Conservation (phyloP, 2,888 invertebrate genomes). For the Phymatocera aterrima region DNA sequence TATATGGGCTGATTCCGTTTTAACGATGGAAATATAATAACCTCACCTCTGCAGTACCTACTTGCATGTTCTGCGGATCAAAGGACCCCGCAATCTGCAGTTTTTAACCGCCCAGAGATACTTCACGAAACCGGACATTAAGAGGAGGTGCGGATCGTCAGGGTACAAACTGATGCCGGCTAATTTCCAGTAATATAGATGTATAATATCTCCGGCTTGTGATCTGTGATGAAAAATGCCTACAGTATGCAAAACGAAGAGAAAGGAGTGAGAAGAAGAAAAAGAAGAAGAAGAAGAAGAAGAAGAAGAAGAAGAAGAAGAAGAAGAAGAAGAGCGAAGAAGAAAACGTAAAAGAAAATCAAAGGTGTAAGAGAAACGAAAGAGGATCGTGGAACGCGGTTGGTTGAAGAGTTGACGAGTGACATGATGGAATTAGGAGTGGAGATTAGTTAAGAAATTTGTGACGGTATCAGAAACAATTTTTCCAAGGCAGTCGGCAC, state of each 20-base stretch:
- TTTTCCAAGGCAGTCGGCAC: constrained; percentile 16
- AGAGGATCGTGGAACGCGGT: background rate
- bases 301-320: background rate
- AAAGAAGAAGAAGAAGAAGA: too few relatives aligned
- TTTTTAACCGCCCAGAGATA: constrained; percentile 3
- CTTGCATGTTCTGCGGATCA: constrained; percentile 17
- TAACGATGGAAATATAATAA: constrained; percentile 15
- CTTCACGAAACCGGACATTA: constrained; percentile 8
- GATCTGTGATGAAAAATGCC: too few relatives aligned
- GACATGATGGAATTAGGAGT: constrained; percentile 14
- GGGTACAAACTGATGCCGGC: background rate
- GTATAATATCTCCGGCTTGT: too few relatives aligned
- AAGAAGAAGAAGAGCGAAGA: too few relatives aligned
- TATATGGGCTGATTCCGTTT: background rate
- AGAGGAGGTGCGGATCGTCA: background rate
- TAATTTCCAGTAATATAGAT: background rate
- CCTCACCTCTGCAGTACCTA: too few relatives aligned
- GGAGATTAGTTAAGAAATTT: constrained; percentile 1
- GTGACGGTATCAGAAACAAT: constrained; percentile 29
- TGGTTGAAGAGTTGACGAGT: background rate
- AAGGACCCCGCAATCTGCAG: too few relatives aligned
- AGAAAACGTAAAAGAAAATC: too few relatives aligned
- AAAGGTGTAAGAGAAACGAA: background rate
- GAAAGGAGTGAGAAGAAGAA: too few relatives aligned
- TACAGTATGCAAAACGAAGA: too few relatives aligned